Evolutionary conservation across 2,797 vertebrate species (phyloP).

Genomic region (Gouania willdenowi): DNA sequence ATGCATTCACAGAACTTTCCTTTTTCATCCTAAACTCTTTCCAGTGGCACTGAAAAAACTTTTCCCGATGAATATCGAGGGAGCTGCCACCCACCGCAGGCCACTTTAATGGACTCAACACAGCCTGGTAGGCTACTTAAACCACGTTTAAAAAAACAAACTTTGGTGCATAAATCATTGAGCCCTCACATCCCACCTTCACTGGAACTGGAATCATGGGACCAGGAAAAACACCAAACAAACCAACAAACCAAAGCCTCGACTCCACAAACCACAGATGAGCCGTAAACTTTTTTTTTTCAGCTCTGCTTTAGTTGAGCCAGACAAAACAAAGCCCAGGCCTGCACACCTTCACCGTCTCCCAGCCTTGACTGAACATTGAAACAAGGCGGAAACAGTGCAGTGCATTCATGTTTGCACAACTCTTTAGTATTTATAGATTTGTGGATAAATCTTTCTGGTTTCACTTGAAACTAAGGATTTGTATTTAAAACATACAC

Average conservation of each 20-base stretch:
- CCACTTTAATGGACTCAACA: conserved; percentile 21
- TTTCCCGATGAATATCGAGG: conserved; percentile 13
- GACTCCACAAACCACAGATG: conserved; percentile 61
- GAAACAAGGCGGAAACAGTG: no score
- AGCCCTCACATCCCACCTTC: not conserved
- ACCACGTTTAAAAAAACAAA: conserved; percentile 18
- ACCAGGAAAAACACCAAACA: conserved; percentile 11
- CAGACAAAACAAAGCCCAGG: conserved; percentile 22
- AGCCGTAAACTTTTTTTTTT: not conserved
- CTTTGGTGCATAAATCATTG: conserved; percentile 7
- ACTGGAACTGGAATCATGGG: no score
- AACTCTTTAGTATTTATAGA: no score
- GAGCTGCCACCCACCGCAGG: conserved; percentile 33
- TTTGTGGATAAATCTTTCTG: no score
- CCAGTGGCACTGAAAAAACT: conserved; percentile 7
- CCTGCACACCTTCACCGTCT: conserved; percentile 5
- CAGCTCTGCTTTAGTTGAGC: no score
- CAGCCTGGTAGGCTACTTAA: conserved; percentile 15
- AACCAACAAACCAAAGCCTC: conserved; percentile 43
- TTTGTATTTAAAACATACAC: no score
- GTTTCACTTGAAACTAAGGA: no score
- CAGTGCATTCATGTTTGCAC: no score
- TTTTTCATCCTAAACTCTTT: conserved; percentile 25
- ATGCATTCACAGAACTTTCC: conserved; percentile 18
- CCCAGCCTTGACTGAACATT: conserved; percentile 22